Base-by-base conservation (phyloP, 1,140 invertebrate genomes). In the Notospermus geniculatus region DNA sequence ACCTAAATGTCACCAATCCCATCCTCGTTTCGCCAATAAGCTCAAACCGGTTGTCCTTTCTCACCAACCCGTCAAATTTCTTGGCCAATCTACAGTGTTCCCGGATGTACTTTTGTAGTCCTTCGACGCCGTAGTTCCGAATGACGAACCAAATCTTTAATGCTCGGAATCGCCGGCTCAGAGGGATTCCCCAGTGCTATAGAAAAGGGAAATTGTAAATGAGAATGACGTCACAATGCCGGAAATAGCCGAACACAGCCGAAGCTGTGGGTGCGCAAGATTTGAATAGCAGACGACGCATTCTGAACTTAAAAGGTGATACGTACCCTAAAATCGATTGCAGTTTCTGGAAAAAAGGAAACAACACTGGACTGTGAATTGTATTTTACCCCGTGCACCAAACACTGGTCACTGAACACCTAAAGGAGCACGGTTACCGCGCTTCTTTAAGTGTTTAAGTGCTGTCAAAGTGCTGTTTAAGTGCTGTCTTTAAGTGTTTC, bases 121-220 rank as follows among this genome's bases (percentile, higher is more conserved):
- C 95, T 39, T 91, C 90, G 62, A 98, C 90, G 4, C 97, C 97
- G 75, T 95, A 97, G 60, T 86, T 90, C 63, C 97, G 84, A 62
- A 99, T 85, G 27, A 98, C 96, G 79, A 98, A 98, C 97, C 96
- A 99, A 7, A 99, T 81, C 78, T 99, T 99, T 39, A 99, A 82
- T 1, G 95, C 91, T 52, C 95, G 83, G 72, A 96, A 98, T 65
- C 96, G 84, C 52, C 96, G 85, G 74, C 93, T 96, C 28, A 99
- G 82, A 17, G 96, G 92, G 73, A 99, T 94, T 53, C 95, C 95
- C 96, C 96, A 99, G 80, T 99, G 95, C 73, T 95, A 25, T 25
- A 45, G 25, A 46, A 30, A 27, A 28, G 15, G 5, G 28, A 60
- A 54, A 22, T 30, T 30, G 52, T 56, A 39, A 29, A 29, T 54